Conservation (phyloP, 2,888 invertebrate species). For the Hydropsyche betteni region DNA sequence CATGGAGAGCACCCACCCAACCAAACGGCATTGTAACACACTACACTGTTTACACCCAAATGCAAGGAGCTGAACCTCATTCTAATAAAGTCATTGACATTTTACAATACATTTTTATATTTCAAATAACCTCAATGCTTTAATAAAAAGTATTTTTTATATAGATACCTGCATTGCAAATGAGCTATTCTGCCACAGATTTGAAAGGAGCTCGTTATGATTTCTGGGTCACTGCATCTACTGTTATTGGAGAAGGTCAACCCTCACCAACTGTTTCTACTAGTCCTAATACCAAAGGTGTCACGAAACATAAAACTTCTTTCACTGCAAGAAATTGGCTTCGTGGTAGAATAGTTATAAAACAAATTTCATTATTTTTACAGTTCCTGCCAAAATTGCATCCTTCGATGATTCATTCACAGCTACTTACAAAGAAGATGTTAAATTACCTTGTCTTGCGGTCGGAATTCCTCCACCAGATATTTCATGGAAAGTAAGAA, state of each 20-base stretch:
- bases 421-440: conserved; percentile 90
- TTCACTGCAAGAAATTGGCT: not conserved
- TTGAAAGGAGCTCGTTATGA: conserved; percentile 87
- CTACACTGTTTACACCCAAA: conserved; percentile 89
- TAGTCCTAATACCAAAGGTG: conserved; percentile 84
- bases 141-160: conserved; percentile 18
- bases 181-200: conserved; percentile 87
- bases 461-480: conserved; percentile 92
- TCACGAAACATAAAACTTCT: conserved; percentile 33
- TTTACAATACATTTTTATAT: not conserved
- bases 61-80: conserved; percentile 75
- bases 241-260: conserved; percentile 93
- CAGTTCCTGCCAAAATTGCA: conserved; percentile 91
- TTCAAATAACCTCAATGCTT: not conserved
- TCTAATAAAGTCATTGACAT: conserved; percentile 71
- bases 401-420: conserved; percentile 95
- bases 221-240: conserved; percentile 95
- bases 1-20: conserved; percentile 92
- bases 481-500: conserved; percentile 82
- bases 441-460: conserved; percentile 89
- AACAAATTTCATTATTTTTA: conserved; percentile 10
- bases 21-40: conserved; percentile 94
- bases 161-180: conserved; percentile 79
- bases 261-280: conserved; percentile 87
- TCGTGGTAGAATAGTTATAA: conserved; percentile 30